Evolutionary conservation across 2,888 invertebrate species (phyloP), one percentile per base, ranked within the genome.

Genomic region (Selenia dentaria): DNA sequence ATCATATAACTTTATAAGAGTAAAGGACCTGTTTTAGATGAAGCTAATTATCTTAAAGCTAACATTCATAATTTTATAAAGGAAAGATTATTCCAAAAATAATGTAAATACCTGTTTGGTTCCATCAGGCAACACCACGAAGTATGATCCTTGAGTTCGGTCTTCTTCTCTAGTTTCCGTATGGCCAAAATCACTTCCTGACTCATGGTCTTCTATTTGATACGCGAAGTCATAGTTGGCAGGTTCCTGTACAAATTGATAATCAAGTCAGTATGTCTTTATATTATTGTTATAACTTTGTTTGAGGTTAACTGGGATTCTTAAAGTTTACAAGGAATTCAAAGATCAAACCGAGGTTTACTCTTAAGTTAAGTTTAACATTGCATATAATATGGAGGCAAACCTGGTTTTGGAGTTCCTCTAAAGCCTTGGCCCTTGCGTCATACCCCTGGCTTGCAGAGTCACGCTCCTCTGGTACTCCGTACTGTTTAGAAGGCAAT

Each of bases 161-260:
- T 93, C 92, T 13, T 93, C 93, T 64, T 94, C 92, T 3, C 94
- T 86, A 1, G 92, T 82, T 70, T 94, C 94, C 57, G 91, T 83
- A 68, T 94, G 94, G 0, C 94, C 94, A 58, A 94, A 94, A 64
- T 94, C 93, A 42, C 92, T 92, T 40, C 93, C 93, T 0, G 92
- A 92, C 43, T 91, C 91, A 32, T 86, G 91, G 54, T 94, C 94
- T 54, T 91, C 92, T 12, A 94, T 94, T 71, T 93, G 93, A 74
- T 94, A 94, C 16, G 92, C 84, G 67, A 94, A 94, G 65, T 93
- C 93, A 70, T 94, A 94, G 75, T 92, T 93, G 5, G 93, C 94
- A 51, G 94, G 94, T 49, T 93, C 94, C 91, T 94, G 64, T 0
- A 8, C 11, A 35, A 16, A 4, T 16, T n/a, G n/a, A n/a, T n/a